Base-by-base conservation (phyloP, 2,113 vertebrate species). In the Pelobates fuscus region DNA sequence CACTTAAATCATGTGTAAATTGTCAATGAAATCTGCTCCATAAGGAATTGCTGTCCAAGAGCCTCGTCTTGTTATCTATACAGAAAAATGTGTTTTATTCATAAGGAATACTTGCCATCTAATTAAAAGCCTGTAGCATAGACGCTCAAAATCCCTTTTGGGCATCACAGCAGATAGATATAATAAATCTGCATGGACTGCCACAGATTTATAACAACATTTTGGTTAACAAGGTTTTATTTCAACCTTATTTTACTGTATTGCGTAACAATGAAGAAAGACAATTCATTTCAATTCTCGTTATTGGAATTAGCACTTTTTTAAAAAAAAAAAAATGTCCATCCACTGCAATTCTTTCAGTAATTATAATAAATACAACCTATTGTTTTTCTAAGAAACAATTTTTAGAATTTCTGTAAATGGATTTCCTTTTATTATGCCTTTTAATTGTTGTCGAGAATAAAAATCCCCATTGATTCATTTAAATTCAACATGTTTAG, bases 31-130 rank as follows among this genome's bases (percentile, higher is more conserved):
- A 76, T 60, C 18, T 20, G 41, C 29, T 67, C 63, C 72, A 49
- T 60, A 76, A 67, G 72, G 55, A 76, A 67, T 60, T 60, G 63
- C 64, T 76, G 49, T 76, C 54, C 37, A 76, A 49, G 57, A 67
- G 61, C 20, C 72, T 43, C 49, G 72, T 60, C 64, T 67, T 67
- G 72, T 76, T 76, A 76, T 76, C 64, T 76, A 49, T 75, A 66
- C 43, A 46, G 63, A 75, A 75, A n/a, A 74, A 75, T 49, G 64
- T 76, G 72, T 76, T 76, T 76, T 76, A 76, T 76, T 67, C 72
- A 76, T 76, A 67, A 76, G 72, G 72, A 76, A 76, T 60, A 76
- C 72, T 67, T 76, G 72, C 64, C 55, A 76, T 76, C 64, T 76
- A 76, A 76, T 76, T 76, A 76, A 76, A 76, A 68, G 57, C 55